Base-by-base conservation (phyloP, 2,113 vertebrate species). In the Lagopus leucura region DNA sequence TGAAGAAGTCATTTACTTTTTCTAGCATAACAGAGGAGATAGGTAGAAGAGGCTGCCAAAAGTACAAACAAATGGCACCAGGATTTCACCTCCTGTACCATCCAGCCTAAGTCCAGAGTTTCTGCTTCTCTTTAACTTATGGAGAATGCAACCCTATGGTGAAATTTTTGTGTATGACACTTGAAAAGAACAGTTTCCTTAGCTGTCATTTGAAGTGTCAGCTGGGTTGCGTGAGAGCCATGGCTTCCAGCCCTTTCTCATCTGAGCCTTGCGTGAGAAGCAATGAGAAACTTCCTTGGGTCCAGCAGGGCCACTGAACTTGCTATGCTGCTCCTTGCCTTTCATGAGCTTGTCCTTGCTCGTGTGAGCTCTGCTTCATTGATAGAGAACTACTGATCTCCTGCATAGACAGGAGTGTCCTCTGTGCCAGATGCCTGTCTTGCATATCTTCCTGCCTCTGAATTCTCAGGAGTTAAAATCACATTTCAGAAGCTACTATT, bases 221-320 rank as follows among this genome's bases (percentile, higher is more conserved):
- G 12, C 40, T 58, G 24, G 45, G 32, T 10, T 17, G 34, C 42
- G 8, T 87, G 66, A 82, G 19, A 19, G 45, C 32, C 8, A 1
- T 32, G 34, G 30, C 19, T 77, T 30, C 54, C 22, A 42, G n/a
- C 77, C 19, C 6, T 43, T 84, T 48, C 22, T 69, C 30, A 43
- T 30, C 28, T 82, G 42, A 71, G 24, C 27, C 27, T 79, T 71
- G 52, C 20, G 42, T 67, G 71, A 88, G 47, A 27, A 45, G 15
- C 21, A 55, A 0, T 15, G 47, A 40, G 45, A 71, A 88, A 32
- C 13, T 74, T 81, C 15, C 5, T 20, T 72, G 28, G 17, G 42
- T 73, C 14, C 42, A 8, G 1, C 34, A 16, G 25, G 14, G 24
- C 34, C 36, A 27, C 28, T 0, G 0, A 22, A 13, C 50, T 11